Evolutionary conservation across 2,888 invertebrate genomes (phyloP), one percentile per base, ranked within the genome.

Genomic region (Diogma glabrata): DNA sequence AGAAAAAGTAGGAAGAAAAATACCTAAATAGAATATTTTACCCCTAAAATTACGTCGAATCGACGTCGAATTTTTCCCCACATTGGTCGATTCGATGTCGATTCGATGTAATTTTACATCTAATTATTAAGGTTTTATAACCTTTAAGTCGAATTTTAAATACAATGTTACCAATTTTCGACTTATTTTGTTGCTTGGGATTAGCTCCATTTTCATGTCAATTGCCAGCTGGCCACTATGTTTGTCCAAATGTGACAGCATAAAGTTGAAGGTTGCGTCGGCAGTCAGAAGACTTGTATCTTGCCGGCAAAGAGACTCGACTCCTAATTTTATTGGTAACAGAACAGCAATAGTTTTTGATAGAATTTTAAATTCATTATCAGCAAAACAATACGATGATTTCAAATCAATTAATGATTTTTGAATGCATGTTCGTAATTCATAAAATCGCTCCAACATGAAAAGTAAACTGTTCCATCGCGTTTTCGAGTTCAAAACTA

Each of bases 391-490:
- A 36, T 28, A 28, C 9, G 28, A 8, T 36, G 36, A 4, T 4
- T 36, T 36, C n/a, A 36, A 2, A 36, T 36, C 3, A 36, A 36
- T 3, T 36, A 38, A 38, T 38, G 38, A 38, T 38, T 38, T 38
- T 38, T 38, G 38, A 38, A 38, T 2, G 14, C 19, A 16, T 38
- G 16, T 38, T 38, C 16, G 7, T 38, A 2, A 38, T 8, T 38
- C 38, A 38, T 38, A 38, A 38, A 38, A 38, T 38, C 38, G 14
- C 38, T 16, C 38, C 16, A 38, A 38, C 38, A 38, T 38, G 38
- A 38, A 36, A 36, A 36, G 36, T 36, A 36, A 36, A 36, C 36
- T 36, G n/a, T 36, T 36, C 36, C 36, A 36, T 38, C 16, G 38
- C 38, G 38, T 16, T 16, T 38, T 8, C 10, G 38, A 38, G 38